These are phyloP conservation scores for Drosophila kuntzei DNA, from an alignment of 2,888 invertebrate species.

Conservation along the genomic window DNA sequence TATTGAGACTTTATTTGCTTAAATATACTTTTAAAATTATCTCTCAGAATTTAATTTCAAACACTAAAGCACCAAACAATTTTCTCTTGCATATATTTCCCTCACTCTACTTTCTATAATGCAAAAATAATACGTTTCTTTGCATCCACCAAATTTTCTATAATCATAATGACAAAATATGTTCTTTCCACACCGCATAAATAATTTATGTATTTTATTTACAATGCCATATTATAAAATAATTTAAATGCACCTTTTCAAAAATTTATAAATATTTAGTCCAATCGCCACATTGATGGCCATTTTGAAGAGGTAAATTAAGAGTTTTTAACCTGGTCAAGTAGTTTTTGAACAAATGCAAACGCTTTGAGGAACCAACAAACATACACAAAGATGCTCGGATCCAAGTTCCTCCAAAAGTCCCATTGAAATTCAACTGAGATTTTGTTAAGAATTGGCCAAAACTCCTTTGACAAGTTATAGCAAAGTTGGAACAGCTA, in stretches of 20 bases:
- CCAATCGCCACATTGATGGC: constrained; percentile 98
- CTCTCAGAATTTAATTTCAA: constrained; percentile 40
- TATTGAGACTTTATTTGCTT: constrained; percentile 4
- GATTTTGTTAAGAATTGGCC: not conserved
- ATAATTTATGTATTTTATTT: constrained; percentile 48
- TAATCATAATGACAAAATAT: constrained; percentile 41
- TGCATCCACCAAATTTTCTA: constrained; percentile 26
- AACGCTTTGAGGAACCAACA: constrained; percentile 39
- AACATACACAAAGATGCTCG: constrained; percentile 44
- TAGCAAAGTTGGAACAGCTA: constrained; percentile 9
- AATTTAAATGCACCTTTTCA: constrained; percentile 53
- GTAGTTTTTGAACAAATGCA: constrained; percentile 56
- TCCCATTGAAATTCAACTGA: not conserved
- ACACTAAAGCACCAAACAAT: constrained; percentile 82
- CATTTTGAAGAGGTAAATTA: constrained; percentile 96
- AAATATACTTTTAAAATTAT: not conserved
- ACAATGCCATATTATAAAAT: constrained; percentile 45
- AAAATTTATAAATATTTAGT: constrained; percentile 87
- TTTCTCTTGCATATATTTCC: constrained; percentile 79
- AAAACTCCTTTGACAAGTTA: not conserved
- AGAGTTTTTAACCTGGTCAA: constrained; percentile 46
- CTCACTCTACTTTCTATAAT: constrained; percentile 72
- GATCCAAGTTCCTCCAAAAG: constrained; percentile 25
- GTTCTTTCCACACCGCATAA: constrained; percentile 47
- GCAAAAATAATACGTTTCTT: constrained; percentile 37